Conservation (phyloP, 2,797 vertebrate genomes). For the Tokudaia muenninki region DNA sequence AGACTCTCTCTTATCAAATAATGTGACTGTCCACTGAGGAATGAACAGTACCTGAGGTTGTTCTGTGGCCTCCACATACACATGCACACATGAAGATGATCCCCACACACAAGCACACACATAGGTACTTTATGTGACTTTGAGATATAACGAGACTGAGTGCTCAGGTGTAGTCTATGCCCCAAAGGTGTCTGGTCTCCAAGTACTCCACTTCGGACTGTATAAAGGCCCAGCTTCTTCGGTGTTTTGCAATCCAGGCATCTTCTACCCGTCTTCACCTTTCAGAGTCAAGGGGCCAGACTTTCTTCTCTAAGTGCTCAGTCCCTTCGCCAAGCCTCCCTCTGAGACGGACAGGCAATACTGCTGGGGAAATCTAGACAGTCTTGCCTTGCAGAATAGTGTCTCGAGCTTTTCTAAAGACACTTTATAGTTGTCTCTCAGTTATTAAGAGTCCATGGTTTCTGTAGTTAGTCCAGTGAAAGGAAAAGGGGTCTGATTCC, state of each 20-base stretch:
- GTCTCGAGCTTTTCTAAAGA: neutral
- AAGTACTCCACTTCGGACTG: neutral
- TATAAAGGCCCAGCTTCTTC: neutral
- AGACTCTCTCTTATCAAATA: neutral
- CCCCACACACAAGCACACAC: neutral
- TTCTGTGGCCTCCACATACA: neutral
- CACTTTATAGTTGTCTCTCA: neutral
- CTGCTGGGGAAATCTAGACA: neutral
- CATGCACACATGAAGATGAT: neutral
- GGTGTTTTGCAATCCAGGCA: neutral
- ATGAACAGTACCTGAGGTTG: neutral
- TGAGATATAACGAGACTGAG: neutral
- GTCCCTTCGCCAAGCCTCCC: too few species aligned
- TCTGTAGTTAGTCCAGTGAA: neutral
- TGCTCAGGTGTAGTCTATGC: neutral
- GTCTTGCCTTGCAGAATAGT: neutral
- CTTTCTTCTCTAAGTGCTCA: rapidly evolving
- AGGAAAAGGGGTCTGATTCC: neutral
- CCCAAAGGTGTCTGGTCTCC: neutral
- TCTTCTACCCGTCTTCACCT: neutral
- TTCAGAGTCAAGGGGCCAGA: neutral
- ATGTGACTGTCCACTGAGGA: neutral
- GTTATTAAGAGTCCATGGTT: neutral
- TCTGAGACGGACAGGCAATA: neutral
- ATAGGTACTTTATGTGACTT: neutral